Evolutionary conservation across 2,888 invertebrate genomes (phyloP), one percentile per base, ranked within the genome.

Genomic region (Oxytorus armatus): DNA sequence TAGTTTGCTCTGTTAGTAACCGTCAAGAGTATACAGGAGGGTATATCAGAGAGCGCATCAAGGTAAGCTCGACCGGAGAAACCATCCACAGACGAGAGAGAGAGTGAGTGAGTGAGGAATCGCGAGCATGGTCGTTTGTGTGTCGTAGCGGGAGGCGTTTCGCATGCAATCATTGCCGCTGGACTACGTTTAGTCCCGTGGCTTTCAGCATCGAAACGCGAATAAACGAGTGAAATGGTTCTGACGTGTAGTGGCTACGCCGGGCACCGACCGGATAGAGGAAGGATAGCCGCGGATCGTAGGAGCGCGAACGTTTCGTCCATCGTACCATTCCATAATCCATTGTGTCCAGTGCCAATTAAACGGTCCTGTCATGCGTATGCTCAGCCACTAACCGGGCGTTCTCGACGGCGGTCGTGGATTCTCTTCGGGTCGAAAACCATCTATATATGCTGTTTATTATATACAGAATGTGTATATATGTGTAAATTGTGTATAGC

Each of bases 331-430:
- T 91, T 88, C 89, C 87, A 89, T 91, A 92, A 91, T 91, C 91
- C 90, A 91, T 92, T 92, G 92, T 92, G 89, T 90, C 89, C 90
- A 88, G 89, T 91, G 90, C 92, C 92, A 92, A 92, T 92, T 92
- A 92, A 92, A 91, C 90, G 90, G 90, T 90, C 89, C 91, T 88
- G 84, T 89, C 90, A 92, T 92, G 91, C 92, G 92, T 92, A 89
- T 87, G 90, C 88, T 87, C 87, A 87, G 90, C 88, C 90, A 87
- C 90, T 90, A 90, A 90, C 90, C 89, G 90, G 89, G 87, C 90
- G 88, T 89, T 90, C 88, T 88, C 88, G 87, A 89, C 89, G n/a
- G 86, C 88, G 89, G 84, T 87, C 88, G 88, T 87, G 88, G 86
- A n/a, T n/a, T n/a, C 85, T 72, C 85, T 87, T 79, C 82, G 81